Evolutionary conservation across 2,888 invertebrate genomes (phyloP).

Genomic region (Ennomos erosarius): DNA sequence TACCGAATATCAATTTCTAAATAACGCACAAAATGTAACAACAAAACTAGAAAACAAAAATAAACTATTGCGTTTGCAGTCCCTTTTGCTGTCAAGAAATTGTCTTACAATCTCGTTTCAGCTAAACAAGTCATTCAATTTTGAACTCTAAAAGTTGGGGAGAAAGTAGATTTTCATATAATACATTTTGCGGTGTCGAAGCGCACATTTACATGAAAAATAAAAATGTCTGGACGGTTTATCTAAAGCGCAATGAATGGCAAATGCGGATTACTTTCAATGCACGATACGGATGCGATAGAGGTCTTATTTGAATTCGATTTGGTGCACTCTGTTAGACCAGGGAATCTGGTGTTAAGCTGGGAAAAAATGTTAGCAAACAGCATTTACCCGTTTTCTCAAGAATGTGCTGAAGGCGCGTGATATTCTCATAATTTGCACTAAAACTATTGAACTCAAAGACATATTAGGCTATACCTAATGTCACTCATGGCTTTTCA

Average conservation of each 20-base stretch:
- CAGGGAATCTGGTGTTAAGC: background rate
- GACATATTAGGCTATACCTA: no score
- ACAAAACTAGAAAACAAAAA: constrained; percentile 30
- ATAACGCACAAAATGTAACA: constrained; percentile 1
- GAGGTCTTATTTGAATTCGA: constrained; percentile 29
- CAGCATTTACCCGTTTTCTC: no score
- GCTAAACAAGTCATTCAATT: constrained; percentile 25
- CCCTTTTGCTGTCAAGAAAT: constrained; percentile 48
- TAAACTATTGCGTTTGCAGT: constrained; percentile 39
- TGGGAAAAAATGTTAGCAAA: background rate
- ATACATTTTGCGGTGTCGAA: constrained; percentile 39
- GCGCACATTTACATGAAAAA: constrained; percentile 55
- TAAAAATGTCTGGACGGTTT: constrained; percentile 57
- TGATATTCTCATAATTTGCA: no score
- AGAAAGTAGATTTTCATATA: constrained; percentile 37
- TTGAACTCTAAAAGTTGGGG: constrained; percentile 28
- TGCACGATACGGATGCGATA: constrained; percentile 32
- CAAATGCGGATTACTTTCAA: constrained; percentile 60
- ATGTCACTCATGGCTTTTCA: no score
- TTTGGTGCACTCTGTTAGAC: constrained; percentile 19
- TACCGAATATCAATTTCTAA: no score
- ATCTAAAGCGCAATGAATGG: constrained; percentile 63
- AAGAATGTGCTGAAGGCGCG: no score
- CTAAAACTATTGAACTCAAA: no score
- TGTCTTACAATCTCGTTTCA: constrained; percentile 48